Base-by-base conservation (phyloP, 2,888 invertebrate species). In the Philereme vetulata region DNA sequence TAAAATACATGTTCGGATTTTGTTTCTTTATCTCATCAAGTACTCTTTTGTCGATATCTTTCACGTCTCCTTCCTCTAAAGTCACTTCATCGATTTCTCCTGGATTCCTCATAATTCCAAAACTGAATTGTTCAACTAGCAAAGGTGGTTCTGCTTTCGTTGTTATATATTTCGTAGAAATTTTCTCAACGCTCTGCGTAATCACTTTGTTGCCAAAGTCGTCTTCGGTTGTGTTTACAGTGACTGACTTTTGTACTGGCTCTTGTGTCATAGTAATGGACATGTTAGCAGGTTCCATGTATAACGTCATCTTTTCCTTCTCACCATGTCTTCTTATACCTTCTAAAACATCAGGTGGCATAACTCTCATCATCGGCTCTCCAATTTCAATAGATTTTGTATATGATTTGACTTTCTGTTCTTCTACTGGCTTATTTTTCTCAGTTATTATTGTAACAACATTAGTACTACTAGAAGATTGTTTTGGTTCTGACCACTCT, bases 351-450 rank as follows among this genome's bases (percentile, higher is more conserved):
- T 91, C 92, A 6, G 92, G 92, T 40, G 92, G 92, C 72, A 89
- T 79, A 61, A 88, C 76, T 72, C 85, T 84, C 70, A 84, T 75
- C 52, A 74, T 80, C 7, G 87, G 81, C 62, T 92, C 89, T 9
- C 92, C 90, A 43, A 93, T 92, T 72, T 92, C 92, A 62, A 93
- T 93, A 21, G 91, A 91, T 69, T 93, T 93, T n/a, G 90, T 92
- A 62, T 87, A 93, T 5, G 85, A 81, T 71, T 86, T 88, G 51
- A 80, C 77, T 69, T 84, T 84, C 32, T 73, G 71, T 62, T 84
- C 78, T 66, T 86, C 85, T 42, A 80, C 63, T 4, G 86, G 83
- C 55, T 81, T 81, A 61, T 72, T 76, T 68, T 91, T 91, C 56
- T 91, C 87, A 58, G 80, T 84, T 10, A 85, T 80, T 67, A 93